phyloP scores from a whole-genome alignment of 1,140 invertebrate species.

The Phenacoccus solenopsis region DNA sequence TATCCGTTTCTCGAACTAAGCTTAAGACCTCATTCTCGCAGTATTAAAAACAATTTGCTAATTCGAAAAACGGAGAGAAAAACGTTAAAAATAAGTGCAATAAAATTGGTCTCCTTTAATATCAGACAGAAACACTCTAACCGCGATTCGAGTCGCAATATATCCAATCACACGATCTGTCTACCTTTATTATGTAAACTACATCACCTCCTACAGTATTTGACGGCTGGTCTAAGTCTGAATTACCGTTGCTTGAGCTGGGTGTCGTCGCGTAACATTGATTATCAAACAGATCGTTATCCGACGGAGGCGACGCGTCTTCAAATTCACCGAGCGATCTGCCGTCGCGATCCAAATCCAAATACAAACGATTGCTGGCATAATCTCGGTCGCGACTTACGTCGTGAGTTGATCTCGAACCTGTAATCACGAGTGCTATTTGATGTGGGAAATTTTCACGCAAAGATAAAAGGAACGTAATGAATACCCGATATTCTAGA shows the following conservation, averaged over 20 bases:
- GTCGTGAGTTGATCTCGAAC: conserved; percentile 45
- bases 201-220: conserved; percentile 14
- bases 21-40: too few relatives aligned
- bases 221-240: conserved; percentile 57
- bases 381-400: conserved; percentile 35
- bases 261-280: conserved; percentile 86
- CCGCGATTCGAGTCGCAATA: too few relatives aligned
- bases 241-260: conserved; percentile 79
- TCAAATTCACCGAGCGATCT: conserved; percentile 38
- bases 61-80: too few relatives aligned
- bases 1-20: too few relatives aligned
- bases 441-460: too few relatives aligned
- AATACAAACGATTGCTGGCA: conserved; percentile 44
- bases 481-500: conserved; percentile 4
- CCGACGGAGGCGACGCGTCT: conserved; percentile 73
- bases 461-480: neutral
- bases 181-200: conserved; percentile 17
- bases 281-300: conserved; percentile 86
- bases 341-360: conserved; percentile 65
- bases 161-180: neutral
- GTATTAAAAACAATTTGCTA: too few relatives aligned
- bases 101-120: too few relatives aligned
- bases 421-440: too few relatives aligned
- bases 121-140: too few relatives aligned
- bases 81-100: too few relatives aligned